phyloP scores from a whole-genome alignment of 2,797 vertebrate species.

The Chanos chanos region DNA sequence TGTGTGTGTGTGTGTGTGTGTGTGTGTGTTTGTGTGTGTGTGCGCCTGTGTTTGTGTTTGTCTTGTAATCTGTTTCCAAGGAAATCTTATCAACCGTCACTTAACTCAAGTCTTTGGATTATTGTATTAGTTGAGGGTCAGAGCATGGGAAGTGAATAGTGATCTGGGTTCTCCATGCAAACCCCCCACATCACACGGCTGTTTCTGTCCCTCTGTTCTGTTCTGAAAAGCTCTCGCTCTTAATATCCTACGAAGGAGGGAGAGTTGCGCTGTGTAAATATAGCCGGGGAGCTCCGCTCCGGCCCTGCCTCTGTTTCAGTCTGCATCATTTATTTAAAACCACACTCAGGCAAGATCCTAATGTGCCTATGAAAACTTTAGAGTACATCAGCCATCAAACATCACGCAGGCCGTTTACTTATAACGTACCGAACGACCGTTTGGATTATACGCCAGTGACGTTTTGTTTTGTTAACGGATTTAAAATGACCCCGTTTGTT shows the following conservation, averaged over 20 bases:
- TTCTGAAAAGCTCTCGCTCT: too few species aligned
- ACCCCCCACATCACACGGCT: too few species aligned
- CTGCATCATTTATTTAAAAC: slow-evolving; percentile 1
- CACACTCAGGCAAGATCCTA: background rate
- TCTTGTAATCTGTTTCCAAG: slow-evolving; percentile 35
- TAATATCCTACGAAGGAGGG: too few species aligned
- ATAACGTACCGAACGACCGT: too few species aligned
- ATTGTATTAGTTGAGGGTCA: slow-evolving; percentile 11
- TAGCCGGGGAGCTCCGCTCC: background rate
- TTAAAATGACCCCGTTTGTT: too few species aligned
- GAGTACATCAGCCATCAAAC: too few species aligned
- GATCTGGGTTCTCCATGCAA: background rate
- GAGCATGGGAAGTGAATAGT: background rate
- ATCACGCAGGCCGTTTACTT: too few species aligned
- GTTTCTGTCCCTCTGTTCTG: too few species aligned
- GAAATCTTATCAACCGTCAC: slow-evolving; percentile 20
- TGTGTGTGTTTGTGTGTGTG: background rate
- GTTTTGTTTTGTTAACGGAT: too few species aligned
- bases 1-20: slow-evolving; percentile 7
- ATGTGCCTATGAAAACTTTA: too few species aligned
- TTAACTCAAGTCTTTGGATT: slow-evolving; percentile 1
- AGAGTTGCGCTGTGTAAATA: slow-evolving; percentile 14
- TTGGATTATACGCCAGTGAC: too few species aligned
- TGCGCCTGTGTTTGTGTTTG: background rate
- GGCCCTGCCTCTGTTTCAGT: slow-evolving; percentile 3